phyloP scores from a whole-genome alignment of 2,888 invertebrate species.

The Melipona beecheii region DNA sequence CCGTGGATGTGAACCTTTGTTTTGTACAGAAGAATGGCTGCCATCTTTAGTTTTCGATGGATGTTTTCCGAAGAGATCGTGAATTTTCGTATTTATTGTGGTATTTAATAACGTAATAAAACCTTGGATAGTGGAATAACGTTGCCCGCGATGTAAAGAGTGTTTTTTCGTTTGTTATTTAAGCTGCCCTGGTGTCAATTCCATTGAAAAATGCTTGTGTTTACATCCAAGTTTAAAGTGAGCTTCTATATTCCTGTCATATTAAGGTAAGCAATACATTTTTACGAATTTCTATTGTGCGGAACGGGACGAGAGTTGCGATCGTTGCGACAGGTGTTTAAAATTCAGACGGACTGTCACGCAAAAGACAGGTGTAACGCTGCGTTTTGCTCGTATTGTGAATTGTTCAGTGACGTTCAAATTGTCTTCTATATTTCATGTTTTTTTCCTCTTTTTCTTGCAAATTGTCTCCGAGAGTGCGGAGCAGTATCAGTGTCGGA shows the following conservation, averaged over 20 bases:
- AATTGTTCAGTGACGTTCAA: conserved; percentile 65
- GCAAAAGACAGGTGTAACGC: conserved; percentile 23
- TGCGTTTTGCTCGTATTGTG: conserved; percentile 48
- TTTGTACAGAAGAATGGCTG: conserved; percentile 93
- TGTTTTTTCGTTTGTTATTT: conserved; percentile 81
- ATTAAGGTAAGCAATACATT: conserved; percentile 84
- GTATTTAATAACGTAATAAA: conserved; percentile 81
- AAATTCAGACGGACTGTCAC: conserved; percentile 24
- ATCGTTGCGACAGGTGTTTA: conserved; percentile 4
- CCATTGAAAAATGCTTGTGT: conserved; percentile 88
- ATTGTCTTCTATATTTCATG: conserved; percentile 31
- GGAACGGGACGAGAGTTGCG: conserved; percentile 9
- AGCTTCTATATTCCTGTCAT: conserved; percentile 88
- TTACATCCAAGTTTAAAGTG: conserved; percentile 90
- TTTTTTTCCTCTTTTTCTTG: background rate
- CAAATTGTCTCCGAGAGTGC: conserved; percentile 1
- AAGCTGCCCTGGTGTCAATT: conserved; percentile 82
- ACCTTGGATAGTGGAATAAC: conserved; percentile 82
- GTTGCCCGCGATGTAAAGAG: conserved; percentile 83
- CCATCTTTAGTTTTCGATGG: conserved; percentile 93
- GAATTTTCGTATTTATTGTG: conserved; percentile 79
- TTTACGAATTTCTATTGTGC: conserved; percentile 23
- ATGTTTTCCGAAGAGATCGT: conserved; percentile 88
- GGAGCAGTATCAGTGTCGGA: background rate
- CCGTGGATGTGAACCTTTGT: conserved; percentile 87